Evolutionary conservation across 2,888 invertebrate species (phyloP).

Genomic region (Hyles lineata): DNA sequence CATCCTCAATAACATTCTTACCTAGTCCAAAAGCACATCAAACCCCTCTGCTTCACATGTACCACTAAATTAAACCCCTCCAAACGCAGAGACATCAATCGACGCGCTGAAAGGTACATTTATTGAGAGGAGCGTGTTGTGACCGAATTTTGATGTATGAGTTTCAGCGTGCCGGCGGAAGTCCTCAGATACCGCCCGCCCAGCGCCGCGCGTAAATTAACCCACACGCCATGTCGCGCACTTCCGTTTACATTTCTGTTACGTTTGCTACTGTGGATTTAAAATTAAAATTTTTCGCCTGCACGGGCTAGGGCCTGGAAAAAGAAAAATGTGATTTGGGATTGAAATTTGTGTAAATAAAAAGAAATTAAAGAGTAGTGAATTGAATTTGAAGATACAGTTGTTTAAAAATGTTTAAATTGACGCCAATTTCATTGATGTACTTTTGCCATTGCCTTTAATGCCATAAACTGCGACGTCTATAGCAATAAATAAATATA

Average conservation of each 20-base stretch:
- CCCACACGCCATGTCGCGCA: conserved; percentile 60
- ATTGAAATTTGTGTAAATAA: no score
- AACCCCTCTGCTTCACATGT: not conserved
- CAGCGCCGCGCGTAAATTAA: conserved; percentile 70
- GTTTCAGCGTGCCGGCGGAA: conserved; percentile 73
- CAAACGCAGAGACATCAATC: conserved; percentile 21
- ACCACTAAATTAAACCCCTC: conserved; percentile 1
- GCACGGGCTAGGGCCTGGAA: not conserved
- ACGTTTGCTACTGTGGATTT: conserved; percentile 34
- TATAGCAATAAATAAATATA: not conserved
- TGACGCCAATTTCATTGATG: no score
- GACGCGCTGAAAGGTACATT: conserved; percentile 46
- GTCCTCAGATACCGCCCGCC: conserved; percentile 71
- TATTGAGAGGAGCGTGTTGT: conserved; percentile 66
- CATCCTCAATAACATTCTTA: no score
- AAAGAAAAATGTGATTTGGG: not conserved
- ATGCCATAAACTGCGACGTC: not conserved
- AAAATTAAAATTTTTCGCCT: conserved; percentile 31
- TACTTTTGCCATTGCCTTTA: no score
- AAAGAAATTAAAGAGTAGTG: no score
- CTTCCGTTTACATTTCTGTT: conserved; percentile 64
- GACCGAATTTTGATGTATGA: conserved; percentile 77
- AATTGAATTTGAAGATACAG: no score
- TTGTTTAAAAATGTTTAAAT: no score
- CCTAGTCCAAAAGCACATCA: not conserved